phyloP scores from a whole-genome alignment of 1,140 invertebrate species.

The Eumeta japonica region DNA sequence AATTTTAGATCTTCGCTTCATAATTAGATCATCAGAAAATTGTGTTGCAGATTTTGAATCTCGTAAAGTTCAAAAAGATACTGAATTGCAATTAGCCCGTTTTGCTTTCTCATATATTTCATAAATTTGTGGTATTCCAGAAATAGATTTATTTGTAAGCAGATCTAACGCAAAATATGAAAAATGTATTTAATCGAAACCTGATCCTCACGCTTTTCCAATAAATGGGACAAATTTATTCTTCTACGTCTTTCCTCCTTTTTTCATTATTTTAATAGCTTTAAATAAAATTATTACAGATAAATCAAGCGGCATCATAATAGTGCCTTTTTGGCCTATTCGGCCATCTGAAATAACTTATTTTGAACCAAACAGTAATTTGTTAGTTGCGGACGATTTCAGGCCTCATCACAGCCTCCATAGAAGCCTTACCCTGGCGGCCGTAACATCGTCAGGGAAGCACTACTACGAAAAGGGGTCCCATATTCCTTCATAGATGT shows the following conservation, averaged over 20 bases:
- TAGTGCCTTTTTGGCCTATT: neutral
- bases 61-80: neutral
- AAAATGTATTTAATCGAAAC: conserved; percentile 2
- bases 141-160: conserved; percentile 1
- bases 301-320: conserved; percentile 1
- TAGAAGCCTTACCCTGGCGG: neutral
- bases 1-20: conserved; percentile 2
- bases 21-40: conserved; percentile 1
- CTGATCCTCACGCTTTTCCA: conserved; percentile 2
- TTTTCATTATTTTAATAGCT: too few relatives aligned
- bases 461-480: neutral
- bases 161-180: conserved; percentile 1
- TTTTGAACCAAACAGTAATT: neutral
- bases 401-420: conserved; percentile 1
- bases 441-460: neutral
- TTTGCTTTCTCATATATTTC: neutral
- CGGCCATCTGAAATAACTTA: neutral
- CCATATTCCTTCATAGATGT: neutral
- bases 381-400: neutral
- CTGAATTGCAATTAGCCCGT: too few relatives aligned
- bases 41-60: conserved; percentile 1
- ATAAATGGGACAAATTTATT: neutral
- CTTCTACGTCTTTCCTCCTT: conserved; percentile 1
- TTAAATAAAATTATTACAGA: conserved; percentile 4
- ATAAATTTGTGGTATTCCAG: neutral